These are phyloP conservation scores for Morpho helenor DNA, from an alignment of 2,888 invertebrate genomes.

Conservation along the genomic window DNA sequence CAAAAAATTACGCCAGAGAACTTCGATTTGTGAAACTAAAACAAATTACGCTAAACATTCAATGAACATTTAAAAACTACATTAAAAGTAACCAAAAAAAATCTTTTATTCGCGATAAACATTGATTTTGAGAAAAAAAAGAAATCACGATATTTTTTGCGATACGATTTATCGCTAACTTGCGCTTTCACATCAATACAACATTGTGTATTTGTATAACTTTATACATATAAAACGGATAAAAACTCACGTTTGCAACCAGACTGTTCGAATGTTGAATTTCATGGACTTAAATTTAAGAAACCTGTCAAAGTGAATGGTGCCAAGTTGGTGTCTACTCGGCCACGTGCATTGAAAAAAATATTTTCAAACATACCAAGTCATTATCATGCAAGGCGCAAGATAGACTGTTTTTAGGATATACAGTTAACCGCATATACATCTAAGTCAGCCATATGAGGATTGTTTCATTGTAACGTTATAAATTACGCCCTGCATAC, in stretches of 20 bases:
- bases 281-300: conserved; percentile 33
- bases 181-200: background rate
- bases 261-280: conserved; percentile 31
- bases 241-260: conserved; percentile 18
- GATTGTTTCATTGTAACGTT: conserved; percentile 16
- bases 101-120: too few species aligned
- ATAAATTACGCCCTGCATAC: conserved; percentile 24
- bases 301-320: conserved; percentile 36
- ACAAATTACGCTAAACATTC: too few species aligned
- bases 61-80: too few species aligned
- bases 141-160: too few species aligned
- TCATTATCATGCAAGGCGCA: conserved; percentile 31
- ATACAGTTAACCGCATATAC: conserved; percentile 41
- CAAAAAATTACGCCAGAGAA: background rate
- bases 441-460: conserved; percentile 24
- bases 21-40: too few species aligned
- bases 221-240: conserved; percentile 13
- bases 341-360: conserved; percentile 24
- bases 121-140: too few species aligned
- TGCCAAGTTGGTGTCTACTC: conserved; percentile 22
- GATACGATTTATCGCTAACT: too few species aligned
- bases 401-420: conserved; percentile 36
- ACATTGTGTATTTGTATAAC: conserved; percentile 2
- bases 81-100: too few species aligned
- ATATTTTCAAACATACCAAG: conserved; percentile 24